Evolutionary conservation across 2,797 vertebrate genomes (phyloP).

Genomic region (Leuciscus waleckii): DNA sequence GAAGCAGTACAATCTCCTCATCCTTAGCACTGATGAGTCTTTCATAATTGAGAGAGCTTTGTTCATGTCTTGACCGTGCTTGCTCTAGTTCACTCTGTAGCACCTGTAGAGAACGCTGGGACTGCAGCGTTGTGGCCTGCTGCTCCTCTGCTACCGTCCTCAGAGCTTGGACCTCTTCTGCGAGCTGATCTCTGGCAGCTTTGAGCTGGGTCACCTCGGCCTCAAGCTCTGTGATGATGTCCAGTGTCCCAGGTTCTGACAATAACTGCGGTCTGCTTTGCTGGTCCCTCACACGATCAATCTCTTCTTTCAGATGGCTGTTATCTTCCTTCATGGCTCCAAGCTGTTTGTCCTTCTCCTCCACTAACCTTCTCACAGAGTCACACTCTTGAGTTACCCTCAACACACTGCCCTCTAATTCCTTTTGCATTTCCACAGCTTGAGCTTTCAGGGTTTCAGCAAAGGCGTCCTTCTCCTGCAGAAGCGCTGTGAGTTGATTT

Average conservation of each 20-base stretch:
- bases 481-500: constrained; percentile 88
- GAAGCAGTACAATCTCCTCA: constrained; percentile 86
- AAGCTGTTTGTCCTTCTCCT: constrained; percentile 92
- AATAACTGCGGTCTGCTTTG: constrained; percentile 82
- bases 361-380: constrained; percentile 79
- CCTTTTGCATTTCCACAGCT: constrained; percentile 76
- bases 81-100: constrained; percentile 88
- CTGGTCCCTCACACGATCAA: constrained; percentile 90
- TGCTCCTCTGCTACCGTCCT: constrained; percentile 86
- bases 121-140: constrained; percentile 78
- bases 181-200: constrained; percentile 77
- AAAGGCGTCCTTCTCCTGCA: constrained; percentile 90
- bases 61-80: constrained; percentile 84
- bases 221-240: constrained; percentile 91
- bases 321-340: constrained; percentile 96
- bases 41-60: constrained; percentile 85
- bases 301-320: constrained; percentile 95
- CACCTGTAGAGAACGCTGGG: constrained; percentile 85
- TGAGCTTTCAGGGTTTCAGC: constrained; percentile 84
- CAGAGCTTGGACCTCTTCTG: constrained; percentile 83
- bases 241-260: constrained; percentile 87
- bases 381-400: constrained; percentile 76
- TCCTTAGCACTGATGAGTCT: constrained; percentile 87
- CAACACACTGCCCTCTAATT: constrained; percentile 76
- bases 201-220: constrained; percentile 90